Percentiles rank a stretch among this genome's conserved stretches.
Evolutionary conservation across 2,113 vertebrate genomes (phyloP).

Genomic region (Aegithalos caudatus): DNA sequence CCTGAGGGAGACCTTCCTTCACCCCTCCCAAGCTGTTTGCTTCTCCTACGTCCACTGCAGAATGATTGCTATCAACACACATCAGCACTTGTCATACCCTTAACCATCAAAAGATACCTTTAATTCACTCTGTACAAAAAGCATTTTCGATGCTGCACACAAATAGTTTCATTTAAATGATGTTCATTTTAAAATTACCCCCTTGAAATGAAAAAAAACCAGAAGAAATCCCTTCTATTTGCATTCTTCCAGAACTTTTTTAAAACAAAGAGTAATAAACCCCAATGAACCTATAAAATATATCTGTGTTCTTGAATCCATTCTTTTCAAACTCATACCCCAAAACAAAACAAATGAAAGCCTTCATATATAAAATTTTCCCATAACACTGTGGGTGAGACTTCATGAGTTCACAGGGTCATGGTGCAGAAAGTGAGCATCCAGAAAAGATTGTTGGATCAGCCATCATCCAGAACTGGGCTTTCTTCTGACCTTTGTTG

Average conservation of each 20-base stretch:
- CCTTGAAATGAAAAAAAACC: background rate
- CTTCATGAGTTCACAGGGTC: background rate
- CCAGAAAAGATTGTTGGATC: background rate
- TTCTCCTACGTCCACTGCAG: background rate
- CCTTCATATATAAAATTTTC: background rate
- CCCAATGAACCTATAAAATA: background rate
- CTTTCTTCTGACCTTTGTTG: background rate
- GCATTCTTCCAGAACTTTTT: background rate
- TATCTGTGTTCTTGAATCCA: background rate
- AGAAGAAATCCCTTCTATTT: background rate
- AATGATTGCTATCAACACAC: background rate
- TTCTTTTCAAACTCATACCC: background rate
- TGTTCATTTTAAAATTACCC: background rate
- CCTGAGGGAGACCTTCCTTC: background rate
- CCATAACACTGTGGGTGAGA: background rate
- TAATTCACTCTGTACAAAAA: background rate
- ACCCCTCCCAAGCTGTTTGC: background rate
- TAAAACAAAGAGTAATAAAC: background rate
- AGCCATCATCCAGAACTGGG: background rate
- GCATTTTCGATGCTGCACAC: background rate
- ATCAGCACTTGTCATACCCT: background rate
- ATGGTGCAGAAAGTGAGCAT: background rate
- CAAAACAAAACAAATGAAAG: background rate
- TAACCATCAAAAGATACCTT: background rate
- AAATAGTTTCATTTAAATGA: background rate